phyloP scores from a whole-genome alignment of 2,113 vertebrate genomes.

The Trematomus loennbergii region DNA sequence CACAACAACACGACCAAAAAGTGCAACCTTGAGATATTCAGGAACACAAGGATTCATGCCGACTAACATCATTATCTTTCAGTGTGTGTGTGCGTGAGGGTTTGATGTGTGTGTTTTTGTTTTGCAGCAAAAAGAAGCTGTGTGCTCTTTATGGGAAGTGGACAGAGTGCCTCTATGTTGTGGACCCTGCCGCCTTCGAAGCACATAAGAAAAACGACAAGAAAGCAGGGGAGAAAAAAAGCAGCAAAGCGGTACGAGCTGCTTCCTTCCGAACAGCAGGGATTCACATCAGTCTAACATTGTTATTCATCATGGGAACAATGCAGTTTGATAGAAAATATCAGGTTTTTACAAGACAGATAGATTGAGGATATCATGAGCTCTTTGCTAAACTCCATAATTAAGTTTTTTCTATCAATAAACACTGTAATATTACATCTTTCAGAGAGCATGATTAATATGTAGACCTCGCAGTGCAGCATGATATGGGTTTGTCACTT shows the following conservation, averaged over 20 bases:
- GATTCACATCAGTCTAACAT: neutral
- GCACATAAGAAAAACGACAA: slow-evolving; percentile 93
- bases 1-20: neutral
- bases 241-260: slow-evolving; percentile 86
- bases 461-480: neutral
- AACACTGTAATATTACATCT: neutral
- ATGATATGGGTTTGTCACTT: neutral
- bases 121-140: slow-evolving; percentile 93
- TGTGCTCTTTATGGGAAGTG: slow-evolving; percentile 96
- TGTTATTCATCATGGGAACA: neutral
- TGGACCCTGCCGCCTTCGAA: slow-evolving; percentile 89
- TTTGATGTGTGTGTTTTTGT: slow-evolving; percentile 10
- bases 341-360: neutral
- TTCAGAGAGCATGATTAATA: neutral
- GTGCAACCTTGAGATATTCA: neutral
- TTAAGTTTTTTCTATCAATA: neutral
- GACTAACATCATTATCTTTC: neutral
- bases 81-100: neutral
- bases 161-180: slow-evolving; percentile 94
- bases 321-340: neutral
- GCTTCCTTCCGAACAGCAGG: neutral
- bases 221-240: slow-evolving; percentile 92
- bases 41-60: neutral
- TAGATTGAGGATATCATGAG: no score
- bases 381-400: neutral